Percentiles rank a stretch among this genome's conserved stretches.
These are phyloP conservation scores for Mylabris phalerata DNA, from an alignment of 1,140 invertebrate species.

Conservation along the genomic window DNA sequence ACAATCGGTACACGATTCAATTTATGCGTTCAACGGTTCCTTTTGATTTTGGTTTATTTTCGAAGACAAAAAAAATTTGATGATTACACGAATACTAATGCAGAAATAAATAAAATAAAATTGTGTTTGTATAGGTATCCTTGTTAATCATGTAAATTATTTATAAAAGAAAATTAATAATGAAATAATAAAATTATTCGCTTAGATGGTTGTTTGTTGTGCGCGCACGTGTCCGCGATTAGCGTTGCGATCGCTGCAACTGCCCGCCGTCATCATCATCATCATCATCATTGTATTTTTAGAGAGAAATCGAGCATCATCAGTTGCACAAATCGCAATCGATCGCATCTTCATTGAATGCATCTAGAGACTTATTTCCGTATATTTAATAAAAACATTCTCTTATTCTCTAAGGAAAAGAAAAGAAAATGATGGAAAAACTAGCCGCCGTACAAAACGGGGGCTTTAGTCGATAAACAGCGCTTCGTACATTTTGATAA, in stretches of 20 bases:
- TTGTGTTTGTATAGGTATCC: constrained; percentile 37
- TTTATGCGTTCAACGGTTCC: constrained; percentile 11
- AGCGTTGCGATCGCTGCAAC: neutral
- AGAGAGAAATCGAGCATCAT: neutral
- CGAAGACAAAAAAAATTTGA: neutral
- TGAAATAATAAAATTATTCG: constrained; percentile 29
- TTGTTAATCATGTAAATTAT: constrained; percentile 37
- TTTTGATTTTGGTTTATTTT: too few relatives aligned
- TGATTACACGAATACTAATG: constrained; percentile 14
- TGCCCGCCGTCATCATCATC: neutral
- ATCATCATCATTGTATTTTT: neutral
- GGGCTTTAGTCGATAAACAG: constrained; percentile 7
- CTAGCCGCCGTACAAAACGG: constrained; percentile 13
- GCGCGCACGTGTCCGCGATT: constrained; percentile 20
- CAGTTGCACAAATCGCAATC: too few relatives aligned
- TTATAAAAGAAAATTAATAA: constrained; percentile 9
- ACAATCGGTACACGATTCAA: constrained; percentile 19
- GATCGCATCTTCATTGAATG: neutral
- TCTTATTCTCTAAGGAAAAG: too few relatives aligned
- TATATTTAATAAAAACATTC: neutral
- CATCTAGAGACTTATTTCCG: constrained; percentile 1
- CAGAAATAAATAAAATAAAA: constrained; percentile 8
- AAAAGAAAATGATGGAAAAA: neutral
- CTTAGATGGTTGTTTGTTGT: constrained; percentile 34
- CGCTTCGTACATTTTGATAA: constrained; percentile 41